Percentiles rank a stretch among this genome's conserved stretches.
These are phyloP conservation scores for Mola mola DNA, from an alignment of 2,113 vertebrate species.

Conservation along the genomic window DNA sequence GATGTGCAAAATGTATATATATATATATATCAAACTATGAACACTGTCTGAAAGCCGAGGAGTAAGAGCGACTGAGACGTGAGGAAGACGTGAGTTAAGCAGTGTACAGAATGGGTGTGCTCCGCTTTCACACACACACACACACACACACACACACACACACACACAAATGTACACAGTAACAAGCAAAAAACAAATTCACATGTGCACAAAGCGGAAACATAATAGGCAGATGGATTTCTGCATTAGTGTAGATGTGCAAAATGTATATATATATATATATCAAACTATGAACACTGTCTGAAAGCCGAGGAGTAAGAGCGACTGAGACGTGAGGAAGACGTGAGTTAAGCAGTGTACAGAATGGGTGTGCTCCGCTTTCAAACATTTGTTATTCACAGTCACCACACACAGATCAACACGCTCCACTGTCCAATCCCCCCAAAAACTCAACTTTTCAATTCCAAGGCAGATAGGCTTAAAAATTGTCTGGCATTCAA, in stretches of 20 bases:
- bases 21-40: neutral
- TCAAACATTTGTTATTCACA: constrained; percentile 65
- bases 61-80: too few species aligned
- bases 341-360: constrained; percentile 11
- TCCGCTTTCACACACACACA: constrained; percentile 2
- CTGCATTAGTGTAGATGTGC: constrained; percentile 7
- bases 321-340: too few species aligned
- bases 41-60: too few species aligned
- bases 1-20: neutral
- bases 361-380: constrained; percentile 46
- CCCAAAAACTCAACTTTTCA: constrained; percentile 47
- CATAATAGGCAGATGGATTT: constrained; percentile 27
- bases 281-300: neutral
- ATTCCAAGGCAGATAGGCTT: constrained; percentile 49
- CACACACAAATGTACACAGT: neutral
- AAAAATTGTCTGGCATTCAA: constrained; percentile 40
- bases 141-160: constrained; percentile 4
- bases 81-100: too few species aligned
- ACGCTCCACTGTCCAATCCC: constrained; percentile 43
- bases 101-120: too few species aligned
- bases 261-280: neutral
- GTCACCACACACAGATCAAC: constrained; percentile 49
- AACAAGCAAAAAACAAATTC: constrained; percentile 16
- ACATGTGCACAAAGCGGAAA: constrained; percentile 7
- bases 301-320: too few species aligned